Evolutionary conservation across 1,140 invertebrate genomes (phyloP), one percentile per base, ranked within the genome.

Genomic region (Orius insidiosus): DNA sequence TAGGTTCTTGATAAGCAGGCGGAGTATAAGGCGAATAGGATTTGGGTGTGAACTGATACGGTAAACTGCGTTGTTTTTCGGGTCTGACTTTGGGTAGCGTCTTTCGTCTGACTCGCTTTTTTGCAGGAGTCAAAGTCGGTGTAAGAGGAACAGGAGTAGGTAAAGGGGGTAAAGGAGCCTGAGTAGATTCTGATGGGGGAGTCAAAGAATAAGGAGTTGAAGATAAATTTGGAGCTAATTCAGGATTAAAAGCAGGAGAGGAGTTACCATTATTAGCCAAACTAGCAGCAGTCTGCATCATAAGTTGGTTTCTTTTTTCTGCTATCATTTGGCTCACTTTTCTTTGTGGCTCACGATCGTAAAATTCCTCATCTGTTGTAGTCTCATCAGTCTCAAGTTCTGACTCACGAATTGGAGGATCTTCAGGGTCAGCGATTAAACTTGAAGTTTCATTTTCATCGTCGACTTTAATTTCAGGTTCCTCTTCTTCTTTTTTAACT

Each of bases 361-460:
- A 85, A 62, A 86, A 86, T 52, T 85, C 80, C 63, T 85, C 82
- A 59, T 87, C 84, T 1, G 82, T 84, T 35, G 81, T 79, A 24
- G 81, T 79, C 58, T 86, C 78, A 16, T 77, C 75, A 0, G 82
- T 86, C 49, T 85, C 80, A 8, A 86, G 66, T 58, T 88, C 85
- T 1, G 80, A 81, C 62, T 87, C 85, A 18, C 67, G 63, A 35
- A 83, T 70, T 6, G 66, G 65, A 6, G 63, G 62, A 53, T 73
- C 71, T 19, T 58, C 57, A 51, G 62, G 52, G 47, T 19, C 24
- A 16, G 19, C 36, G 38, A 19, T 30, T 35, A 19, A 50, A 49
- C 19, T 34, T 48, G 30, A 41, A 24, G 37, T 49, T 48, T 41
- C 31, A 30, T 24, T 24, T 48, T 53, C 44, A 19, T 38, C 36